These are phyloP conservation scores for Sciurus carolinensis DNA, from an alignment of 2,797 vertebrate species.

Conservation along the genomic window DNA sequence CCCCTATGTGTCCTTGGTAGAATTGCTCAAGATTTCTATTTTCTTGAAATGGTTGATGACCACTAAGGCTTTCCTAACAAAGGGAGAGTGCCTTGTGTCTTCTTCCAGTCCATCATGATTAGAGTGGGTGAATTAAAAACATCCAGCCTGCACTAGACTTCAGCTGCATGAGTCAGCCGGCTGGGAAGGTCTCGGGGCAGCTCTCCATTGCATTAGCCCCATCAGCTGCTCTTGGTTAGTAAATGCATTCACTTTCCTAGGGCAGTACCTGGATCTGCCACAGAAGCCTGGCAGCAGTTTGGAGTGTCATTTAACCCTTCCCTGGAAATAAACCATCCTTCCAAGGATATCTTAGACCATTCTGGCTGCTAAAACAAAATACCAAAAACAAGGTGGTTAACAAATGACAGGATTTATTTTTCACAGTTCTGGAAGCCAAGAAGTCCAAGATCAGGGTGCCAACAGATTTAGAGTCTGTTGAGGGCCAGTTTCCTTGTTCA, in stretches of 20 bases:
- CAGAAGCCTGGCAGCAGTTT: not conserved
- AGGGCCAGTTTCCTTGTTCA: not conserved
- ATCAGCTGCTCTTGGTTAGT: slow-evolving; percentile 82
- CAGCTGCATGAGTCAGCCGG: slow-evolving; percentile 57
- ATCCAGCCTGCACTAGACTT: not conserved
- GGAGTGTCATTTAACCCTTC: slow-evolving; percentile 72
- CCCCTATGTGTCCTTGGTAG: not conserved
- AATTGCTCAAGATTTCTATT: not conserved
- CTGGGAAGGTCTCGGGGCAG: slow-evolving; percentile 56
- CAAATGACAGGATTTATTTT: not conserved
- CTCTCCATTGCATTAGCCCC: slow-evolving; percentile 73
- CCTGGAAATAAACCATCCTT: not conserved
- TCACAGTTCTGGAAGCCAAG: not conserved
- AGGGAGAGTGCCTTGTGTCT: slow-evolving; percentile 69
- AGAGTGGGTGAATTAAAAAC: slow-evolving; percentile 73
- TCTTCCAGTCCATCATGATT: slow-evolving; percentile 80
- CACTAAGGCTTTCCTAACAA: slow-evolving; percentile 58
- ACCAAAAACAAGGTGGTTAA: not conserved
- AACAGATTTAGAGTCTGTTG: not conserved
- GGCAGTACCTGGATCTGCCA: slow-evolving; percentile 61
- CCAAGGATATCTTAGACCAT: not conserved
- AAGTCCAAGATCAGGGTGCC: not conserved
- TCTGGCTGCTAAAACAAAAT: not conserved
- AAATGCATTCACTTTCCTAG: slow-evolving; percentile 76
- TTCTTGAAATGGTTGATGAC: slow-evolving; percentile 5